Base-by-base conservation (phyloP, 2,888 invertebrate species). In the Beris chalybata region DNA sequence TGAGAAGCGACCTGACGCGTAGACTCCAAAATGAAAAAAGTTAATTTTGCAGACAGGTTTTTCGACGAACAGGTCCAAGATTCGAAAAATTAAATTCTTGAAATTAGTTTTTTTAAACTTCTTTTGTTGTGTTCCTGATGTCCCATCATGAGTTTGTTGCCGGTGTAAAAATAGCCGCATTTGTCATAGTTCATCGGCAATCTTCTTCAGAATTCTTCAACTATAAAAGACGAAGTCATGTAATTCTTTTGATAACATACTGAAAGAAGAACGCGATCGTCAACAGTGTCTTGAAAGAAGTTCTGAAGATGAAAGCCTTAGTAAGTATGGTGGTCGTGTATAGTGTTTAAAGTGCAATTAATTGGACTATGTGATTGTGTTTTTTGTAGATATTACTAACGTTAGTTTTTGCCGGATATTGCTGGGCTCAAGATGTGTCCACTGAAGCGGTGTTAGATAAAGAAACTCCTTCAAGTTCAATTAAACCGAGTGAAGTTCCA, bases 221-320 rank as follows among this genome's bases (percentile, higher is more conserved):
- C 56, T 68, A 68, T 68, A 68, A 64, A 68, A 68, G 68, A 38
- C 58, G 32, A 12, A 43, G 66, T 68, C 66, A 66, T 66, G 64
- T 57, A 64, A 68, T 68, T 58, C 48, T 63, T 64, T 66, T 68
- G 54, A 68, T 66, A 68, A 66, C 54, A 59, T 45, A 52, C 30
- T 47, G 44, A 50, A 57, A 65, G 47, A 63, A 68, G 48, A 61
- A 61, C 31, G 12, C 38, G 31, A 44, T 29, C 50, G 52, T 53
- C 30, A 15, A 54, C 22, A 38, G 31, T 43, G 29, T 32, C n/a
- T n/a, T 43, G 30, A 11, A 61, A 61, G 38, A 6, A 30, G 32
- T 13, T 13, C n/a, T 52, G 4, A 61, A 12, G 9, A 61, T 52
- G 61, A 61, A n/a, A 38, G 31, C 30, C 0, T 11, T 52, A 38